A percentile compares a stretch with the other conserved stretches of the same genome.
Evolutionary conservation across 2,888 invertebrate genomes (phyloP).

Genomic region (Eupelmus urozonus): DNA sequence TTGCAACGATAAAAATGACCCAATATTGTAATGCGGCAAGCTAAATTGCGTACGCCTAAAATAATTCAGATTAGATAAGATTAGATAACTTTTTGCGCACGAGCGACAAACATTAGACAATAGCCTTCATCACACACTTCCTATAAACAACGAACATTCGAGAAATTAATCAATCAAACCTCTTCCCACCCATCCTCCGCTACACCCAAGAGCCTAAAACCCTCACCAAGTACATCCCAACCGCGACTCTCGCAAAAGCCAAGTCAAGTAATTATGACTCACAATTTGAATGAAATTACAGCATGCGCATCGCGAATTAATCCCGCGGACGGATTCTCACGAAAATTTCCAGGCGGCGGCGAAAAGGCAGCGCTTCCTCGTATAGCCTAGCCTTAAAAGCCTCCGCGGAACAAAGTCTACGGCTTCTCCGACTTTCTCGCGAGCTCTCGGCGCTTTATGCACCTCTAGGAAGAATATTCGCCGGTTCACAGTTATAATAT

Average conservation of each 20-base stretch:
- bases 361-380: too few species aligned
- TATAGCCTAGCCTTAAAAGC: too few species aligned
- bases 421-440: constrained; percentile 49
- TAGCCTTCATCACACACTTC: neutral
- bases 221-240: too few species aligned
- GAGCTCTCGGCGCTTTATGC: constrained; percentile 23
- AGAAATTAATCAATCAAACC: too few species aligned
- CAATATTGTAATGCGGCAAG: neutral
- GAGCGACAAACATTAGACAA: constrained; percentile 19
- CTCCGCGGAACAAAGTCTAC: neutral
- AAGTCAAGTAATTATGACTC: constrained; percentile 21
- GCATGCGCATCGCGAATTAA: neutral
- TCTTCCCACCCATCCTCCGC: too few species aligned
- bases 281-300: constrained; percentile 24
- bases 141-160: too few species aligned
- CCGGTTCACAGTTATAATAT: constrained; percentile 59
- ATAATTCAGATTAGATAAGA: constrained; percentile 45
- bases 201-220: too few species aligned
- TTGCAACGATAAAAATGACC: too few species aligned
- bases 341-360: constrained; percentile 5
- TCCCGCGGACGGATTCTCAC: constrained; percentile 18
- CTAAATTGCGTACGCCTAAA: neutral
- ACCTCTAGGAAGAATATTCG: constrained; percentile 48
- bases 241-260: neutral
- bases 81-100: neutral